phyloP scores from a whole-genome alignment of 2,888 invertebrate genomes.

The Pyrgus malvae region DNA sequence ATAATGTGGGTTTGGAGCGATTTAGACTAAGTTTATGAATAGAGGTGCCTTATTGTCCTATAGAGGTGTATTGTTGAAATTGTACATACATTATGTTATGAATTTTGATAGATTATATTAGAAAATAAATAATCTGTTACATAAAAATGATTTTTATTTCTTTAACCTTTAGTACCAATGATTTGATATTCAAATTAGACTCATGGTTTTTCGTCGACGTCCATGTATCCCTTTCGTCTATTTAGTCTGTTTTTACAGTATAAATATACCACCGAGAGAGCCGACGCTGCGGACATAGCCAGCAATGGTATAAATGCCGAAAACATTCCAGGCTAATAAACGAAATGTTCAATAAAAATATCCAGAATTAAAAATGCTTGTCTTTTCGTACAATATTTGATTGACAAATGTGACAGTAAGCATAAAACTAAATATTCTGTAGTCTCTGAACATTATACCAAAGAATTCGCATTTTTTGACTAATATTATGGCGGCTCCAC shows the following conservation, averaged over 20 bases:
- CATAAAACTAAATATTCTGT: too few relatives aligned
- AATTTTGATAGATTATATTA: slow-evolving; percentile 72
- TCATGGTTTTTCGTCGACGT: slow-evolving; percentile 64
- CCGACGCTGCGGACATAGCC: slow-evolving; percentile 65
- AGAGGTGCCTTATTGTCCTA: slow-evolving; percentile 73
- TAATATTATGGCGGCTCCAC: too few relatives aligned
- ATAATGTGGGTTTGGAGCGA: slow-evolving; percentile 48
- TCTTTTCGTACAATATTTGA: too few relatives aligned
- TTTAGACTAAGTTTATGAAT: slow-evolving; percentile 34
- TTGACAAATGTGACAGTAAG: too few relatives aligned
- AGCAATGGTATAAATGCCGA: slow-evolving; percentile 57
- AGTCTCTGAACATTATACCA: too few relatives aligned
- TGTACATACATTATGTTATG: slow-evolving; percentile 77
- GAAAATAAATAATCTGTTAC: slow-evolving; percentile 71
- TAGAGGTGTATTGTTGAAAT: slow-evolving; percentile 73
- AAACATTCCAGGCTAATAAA: too few relatives aligned
- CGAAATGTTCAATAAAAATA: too few relatives aligned
- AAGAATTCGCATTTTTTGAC: too few relatives aligned
- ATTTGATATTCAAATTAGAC: not conserved
- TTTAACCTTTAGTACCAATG: not conserved
- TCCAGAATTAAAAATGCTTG: too few relatives aligned
- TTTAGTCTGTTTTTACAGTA: slow-evolving; percentile 60
- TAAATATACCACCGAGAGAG: slow-evolving; percentile 59
- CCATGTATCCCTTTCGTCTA: slow-evolving; percentile 64
- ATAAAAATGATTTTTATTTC: slow-evolving; percentile 41